Conservation (phyloP, 1,140 invertebrate genomes). For the Coenobita brevimanus region DNA sequence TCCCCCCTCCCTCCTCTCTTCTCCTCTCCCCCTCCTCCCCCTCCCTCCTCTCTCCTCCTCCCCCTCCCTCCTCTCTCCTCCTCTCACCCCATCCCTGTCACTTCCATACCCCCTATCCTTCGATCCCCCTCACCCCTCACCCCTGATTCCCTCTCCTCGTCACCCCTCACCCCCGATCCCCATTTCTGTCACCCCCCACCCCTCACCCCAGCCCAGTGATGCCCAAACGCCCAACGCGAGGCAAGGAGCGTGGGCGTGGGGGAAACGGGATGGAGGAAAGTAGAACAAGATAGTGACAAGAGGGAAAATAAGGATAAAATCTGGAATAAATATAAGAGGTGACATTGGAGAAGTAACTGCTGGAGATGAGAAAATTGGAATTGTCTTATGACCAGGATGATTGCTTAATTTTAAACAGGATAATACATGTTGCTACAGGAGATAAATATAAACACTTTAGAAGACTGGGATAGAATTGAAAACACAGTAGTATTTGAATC, state of each 20-base stretch:
- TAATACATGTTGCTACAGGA: too few relatives aligned
- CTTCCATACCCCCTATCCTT: too few relatives aligned
- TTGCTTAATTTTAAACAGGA: too few relatives aligned
- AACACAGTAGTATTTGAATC: too few relatives aligned
- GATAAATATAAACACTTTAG: too few relatives aligned
- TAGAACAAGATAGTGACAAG: not conserved
- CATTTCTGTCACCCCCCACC: not conserved
- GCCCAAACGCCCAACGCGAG: too few relatives aligned
- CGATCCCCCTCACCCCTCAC: not conserved
- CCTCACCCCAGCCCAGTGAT: not conserved
- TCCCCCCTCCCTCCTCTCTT: not conserved
- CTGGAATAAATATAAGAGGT: not conserved
- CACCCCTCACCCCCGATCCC: not conserved
- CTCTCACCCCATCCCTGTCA: not conserved
- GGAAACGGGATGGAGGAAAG: not conserved
- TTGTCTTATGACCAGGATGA: too few relatives aligned
- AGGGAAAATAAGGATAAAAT: not conserved
- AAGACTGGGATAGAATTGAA: too few relatives aligned
- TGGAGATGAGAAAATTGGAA: too few relatives aligned
- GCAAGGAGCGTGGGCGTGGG: not conserved
- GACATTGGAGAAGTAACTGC: too few relatives aligned
- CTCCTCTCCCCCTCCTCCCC: not conserved
- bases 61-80: not conserved
- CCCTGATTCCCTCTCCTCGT: not conserved
- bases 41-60: not conserved